phyloP scores from a whole-genome alignment of 2,888 invertebrate genomes.

The Rhingia rostrata region DNA sequence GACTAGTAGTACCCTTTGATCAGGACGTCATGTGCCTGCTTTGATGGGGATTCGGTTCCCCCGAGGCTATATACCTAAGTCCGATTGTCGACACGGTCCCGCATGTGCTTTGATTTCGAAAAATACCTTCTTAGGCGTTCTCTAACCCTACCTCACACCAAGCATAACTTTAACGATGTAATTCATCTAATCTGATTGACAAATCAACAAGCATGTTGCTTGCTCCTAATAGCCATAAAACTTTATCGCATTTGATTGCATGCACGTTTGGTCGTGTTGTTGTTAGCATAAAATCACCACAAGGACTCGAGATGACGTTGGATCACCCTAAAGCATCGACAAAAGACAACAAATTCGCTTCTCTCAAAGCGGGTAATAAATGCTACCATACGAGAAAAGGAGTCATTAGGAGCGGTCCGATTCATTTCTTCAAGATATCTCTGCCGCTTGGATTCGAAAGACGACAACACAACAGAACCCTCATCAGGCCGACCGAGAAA shows the following conservation, averaged over 20 bases:
- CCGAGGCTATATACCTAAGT: no score
- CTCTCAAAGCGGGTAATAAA: slow-evolving; percentile 54
- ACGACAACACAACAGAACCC: slow-evolving; percentile 29
- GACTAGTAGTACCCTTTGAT: no score
- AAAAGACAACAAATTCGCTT: slow-evolving; percentile 24
- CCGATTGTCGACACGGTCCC: no score
- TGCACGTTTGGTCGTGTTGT: slow-evolving; percentile 32
- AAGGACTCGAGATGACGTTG: slow-evolving; percentile 8
- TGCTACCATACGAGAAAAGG: slow-evolving; percentile 61
- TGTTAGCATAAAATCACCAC: slow-evolving; percentile 45
- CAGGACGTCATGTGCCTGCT: no score
- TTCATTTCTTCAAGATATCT: slow-evolving; percentile 31
- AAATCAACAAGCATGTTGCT: slow-evolving; percentile 28
- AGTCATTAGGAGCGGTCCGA: slow-evolving; percentile 57
- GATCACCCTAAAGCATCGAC: slow-evolving; percentile 8
- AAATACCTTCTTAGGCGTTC: no score
- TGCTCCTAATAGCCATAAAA: slow-evolving; percentile 46
- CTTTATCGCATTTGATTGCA: slow-evolving; percentile 42
- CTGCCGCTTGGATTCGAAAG: slow-evolving; percentile 29
- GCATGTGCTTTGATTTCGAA: no score
- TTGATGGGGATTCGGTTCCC: no score
- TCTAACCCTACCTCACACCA: no score
- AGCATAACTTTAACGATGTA: no score
- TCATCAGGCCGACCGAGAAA: slow-evolving; percentile 36
- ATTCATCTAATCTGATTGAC: slow-evolving; percentile 22